A percentile compares a stretch with the other conserved stretches of the same genome.
Conservation (phyloP, 2,888 invertebrate species). For the Cataglyphis altisquamis region DNA sequence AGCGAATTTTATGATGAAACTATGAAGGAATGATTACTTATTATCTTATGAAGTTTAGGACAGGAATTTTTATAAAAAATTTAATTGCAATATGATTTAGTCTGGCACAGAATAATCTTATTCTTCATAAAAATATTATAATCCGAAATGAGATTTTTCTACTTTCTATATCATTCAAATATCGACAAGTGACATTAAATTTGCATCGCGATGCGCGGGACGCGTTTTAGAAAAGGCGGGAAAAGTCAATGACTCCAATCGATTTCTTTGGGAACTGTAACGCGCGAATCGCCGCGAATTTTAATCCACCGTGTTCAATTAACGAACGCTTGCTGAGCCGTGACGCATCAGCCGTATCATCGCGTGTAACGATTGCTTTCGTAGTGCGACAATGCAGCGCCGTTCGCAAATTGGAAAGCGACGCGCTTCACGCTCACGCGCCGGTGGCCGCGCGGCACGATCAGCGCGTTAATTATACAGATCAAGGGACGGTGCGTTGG, state of each 20-base stretch:
- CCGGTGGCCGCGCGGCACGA: constrained; percentile 66
- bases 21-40: not conserved
- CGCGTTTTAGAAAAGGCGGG: not conserved
- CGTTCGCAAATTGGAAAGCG: constrained; percentile 74
- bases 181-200: constrained; percentile 9
- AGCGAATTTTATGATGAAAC: not conserved
- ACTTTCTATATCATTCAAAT: not conserved
- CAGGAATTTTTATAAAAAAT: not conserved
- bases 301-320: constrained; percentile 75
- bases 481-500: constrained; percentile 63
- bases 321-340: constrained; percentile 65
- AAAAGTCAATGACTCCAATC: constrained; percentile 43
- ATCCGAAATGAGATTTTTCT: not conserved
- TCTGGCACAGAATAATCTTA: not conserved
- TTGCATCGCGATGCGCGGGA: not conserved
- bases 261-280: constrained; percentile 33
- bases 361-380: constrained; percentile 71
- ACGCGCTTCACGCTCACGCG: constrained; percentile 72
- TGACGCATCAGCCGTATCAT: constrained; percentile 68
- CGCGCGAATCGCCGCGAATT: constrained; percentile 62
- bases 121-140: not conserved
- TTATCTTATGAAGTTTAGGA: not conserved
- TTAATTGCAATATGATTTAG: not conserved
- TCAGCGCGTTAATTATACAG: constrained; percentile 75
- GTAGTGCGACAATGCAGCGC: constrained; percentile 64